Conservation (phyloP, 2,113 vertebrate species). For the Eurystomus gularis region DNA sequence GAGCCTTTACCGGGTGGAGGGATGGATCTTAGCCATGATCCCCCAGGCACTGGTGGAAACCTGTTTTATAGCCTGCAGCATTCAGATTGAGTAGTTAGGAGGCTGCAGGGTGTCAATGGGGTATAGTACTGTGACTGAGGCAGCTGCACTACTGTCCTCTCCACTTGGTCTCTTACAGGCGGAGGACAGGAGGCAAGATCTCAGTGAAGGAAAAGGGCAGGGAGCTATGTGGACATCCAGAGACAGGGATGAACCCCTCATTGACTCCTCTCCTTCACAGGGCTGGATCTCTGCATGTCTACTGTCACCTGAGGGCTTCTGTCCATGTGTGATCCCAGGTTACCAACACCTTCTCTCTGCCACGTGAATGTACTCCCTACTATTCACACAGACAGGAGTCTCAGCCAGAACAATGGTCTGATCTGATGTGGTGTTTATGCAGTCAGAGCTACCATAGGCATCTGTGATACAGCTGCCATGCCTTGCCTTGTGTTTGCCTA, state of each 20-base stretch:
- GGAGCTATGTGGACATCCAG: background rate
- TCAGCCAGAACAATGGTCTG: background rate
- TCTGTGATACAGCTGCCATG: background rate
- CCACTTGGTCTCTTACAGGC: background rate
- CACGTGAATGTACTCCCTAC: background rate
- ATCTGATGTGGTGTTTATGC: background rate
- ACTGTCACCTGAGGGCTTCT: background rate
- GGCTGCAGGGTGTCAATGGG: background rate
- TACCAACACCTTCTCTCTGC: background rate
- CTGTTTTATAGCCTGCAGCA: rapidly evolving
- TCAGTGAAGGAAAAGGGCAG: background rate
- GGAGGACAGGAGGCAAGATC: background rate
- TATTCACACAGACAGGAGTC: background rate
- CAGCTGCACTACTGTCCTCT: background rate
- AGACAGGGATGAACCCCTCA: background rate
- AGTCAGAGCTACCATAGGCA: background rate
- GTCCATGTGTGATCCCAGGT: background rate
- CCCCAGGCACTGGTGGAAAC: background rate
- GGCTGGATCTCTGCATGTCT: background rate
- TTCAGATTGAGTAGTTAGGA: background rate
- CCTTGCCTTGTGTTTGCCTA: background rate
- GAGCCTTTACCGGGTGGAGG: background rate
- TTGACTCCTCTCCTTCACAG: background rate
- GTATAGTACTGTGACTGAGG: background rate
- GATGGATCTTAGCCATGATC: background rate